These are phyloP conservation scores for Seriola quinqueradiata DNA, from an alignment of 2,113 vertebrate species.

Conservation along the genomic window DNA sequence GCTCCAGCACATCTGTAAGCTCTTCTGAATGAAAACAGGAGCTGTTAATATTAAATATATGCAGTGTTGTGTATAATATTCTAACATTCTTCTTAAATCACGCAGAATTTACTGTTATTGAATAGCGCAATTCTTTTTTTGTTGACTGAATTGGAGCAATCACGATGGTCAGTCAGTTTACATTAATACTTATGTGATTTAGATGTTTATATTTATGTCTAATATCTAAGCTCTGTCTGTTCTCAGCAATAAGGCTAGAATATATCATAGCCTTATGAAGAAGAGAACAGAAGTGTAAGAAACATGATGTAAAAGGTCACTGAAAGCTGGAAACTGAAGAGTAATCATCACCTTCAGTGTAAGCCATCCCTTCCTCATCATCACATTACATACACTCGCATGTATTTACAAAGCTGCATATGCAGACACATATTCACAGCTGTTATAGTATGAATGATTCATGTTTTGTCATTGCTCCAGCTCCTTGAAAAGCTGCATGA, in stretches of 20 bases:
- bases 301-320: neutral
- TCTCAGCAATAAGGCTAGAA: neutral
- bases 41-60: neutral
- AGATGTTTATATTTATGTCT: neutral
- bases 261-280: neutral
- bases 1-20: neutral
- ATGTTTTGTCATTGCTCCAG: slow-evolving; percentile 43
- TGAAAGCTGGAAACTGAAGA: neutral
- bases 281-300: neutral
- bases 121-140: neutral
- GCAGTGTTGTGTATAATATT: neutral
- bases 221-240: neutral
- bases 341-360: neutral
- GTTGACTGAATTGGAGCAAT: neutral
- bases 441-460: slow-evolving; percentile 46
- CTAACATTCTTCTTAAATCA: neutral
- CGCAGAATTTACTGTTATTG: neutral
- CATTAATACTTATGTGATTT: neutral
- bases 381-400: neutral
- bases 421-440: slow-evolving; percentile 25
- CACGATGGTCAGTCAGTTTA: neutral
- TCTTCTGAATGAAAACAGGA: slow-evolving; percentile 3
- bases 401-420: neutral
- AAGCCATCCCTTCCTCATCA: slow-evolving; percentile 1
- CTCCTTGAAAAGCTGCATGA: slow-evolving; percentile 42